These are phyloP conservation scores for Podiceps cristatus DNA, from an alignment of 2,113 vertebrate species.

Conservation along the genomic window DNA sequence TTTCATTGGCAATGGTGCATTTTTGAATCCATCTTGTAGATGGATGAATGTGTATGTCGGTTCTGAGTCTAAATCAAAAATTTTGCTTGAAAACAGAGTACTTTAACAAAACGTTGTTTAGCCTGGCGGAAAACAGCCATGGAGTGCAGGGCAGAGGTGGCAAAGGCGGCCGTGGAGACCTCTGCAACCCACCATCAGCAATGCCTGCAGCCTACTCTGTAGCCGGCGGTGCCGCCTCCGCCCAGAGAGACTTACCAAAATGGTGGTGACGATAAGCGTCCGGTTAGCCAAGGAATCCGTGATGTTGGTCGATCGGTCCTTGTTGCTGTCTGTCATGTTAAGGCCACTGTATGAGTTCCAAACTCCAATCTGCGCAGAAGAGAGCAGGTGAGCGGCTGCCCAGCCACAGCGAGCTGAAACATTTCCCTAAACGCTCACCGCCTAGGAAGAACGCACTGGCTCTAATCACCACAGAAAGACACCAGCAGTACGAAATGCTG, in stretches of 20 bases:
- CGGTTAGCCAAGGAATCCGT: constrained; percentile 93
- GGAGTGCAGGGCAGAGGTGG: not conserved
- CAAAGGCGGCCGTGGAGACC: accelerated
- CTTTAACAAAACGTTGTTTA: not conserved
- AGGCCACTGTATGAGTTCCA: constrained; percentile 97
- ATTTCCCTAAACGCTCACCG: not conserved
- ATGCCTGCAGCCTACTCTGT: too few relatives aligned
- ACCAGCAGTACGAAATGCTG: not conserved
- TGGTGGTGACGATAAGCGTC: constrained; percentile 95
- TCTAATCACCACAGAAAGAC: not conserved
- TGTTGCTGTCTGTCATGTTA: constrained; percentile 91
- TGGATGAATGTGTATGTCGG: not conserved
- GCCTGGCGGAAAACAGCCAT: not conserved
- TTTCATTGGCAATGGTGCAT: not conserved
- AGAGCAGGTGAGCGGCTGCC: constrained; percentile 19
- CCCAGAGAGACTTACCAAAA: constrained; percentile 85
- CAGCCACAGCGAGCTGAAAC: accelerated
- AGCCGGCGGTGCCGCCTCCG: too few relatives aligned
- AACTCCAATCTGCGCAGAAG: constrained; percentile 87
- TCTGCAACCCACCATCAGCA: not conserved
- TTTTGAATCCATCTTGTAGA: not conserved
- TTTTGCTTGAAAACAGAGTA: not conserved
- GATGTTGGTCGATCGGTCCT: constrained; percentile 87
- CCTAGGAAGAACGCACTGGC: not conserved
- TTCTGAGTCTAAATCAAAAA: not conserved